Evolutionary conservation across 2,797 vertebrate genomes (phyloP).

Genomic region (Falco naumanni): DNA sequence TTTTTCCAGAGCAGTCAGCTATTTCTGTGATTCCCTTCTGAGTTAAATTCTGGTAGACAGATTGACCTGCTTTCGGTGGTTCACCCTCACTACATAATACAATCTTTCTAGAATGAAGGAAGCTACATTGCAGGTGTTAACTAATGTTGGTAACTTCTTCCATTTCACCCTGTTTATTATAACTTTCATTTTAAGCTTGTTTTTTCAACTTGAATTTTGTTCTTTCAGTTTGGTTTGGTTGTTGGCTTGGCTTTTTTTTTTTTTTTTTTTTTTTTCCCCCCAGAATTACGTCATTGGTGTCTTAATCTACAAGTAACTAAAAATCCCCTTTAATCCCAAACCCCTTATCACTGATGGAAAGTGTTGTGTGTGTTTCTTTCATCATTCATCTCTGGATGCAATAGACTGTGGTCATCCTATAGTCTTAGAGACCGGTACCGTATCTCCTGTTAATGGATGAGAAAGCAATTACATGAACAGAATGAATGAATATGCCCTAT

Average conservation of each 20-base stretch:
- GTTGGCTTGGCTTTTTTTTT: background rate
- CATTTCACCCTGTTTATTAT: background rate
- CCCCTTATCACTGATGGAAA: background rate
- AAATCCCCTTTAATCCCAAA: background rate
- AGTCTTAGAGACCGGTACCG: background rate
- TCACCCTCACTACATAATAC: background rate
- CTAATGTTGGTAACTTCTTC: background rate
- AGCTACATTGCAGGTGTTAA: background rate
- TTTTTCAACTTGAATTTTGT: background rate
- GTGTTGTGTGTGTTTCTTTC: background rate
- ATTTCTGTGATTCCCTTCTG: background rate
- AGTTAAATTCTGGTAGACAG: background rate
- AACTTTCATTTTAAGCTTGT: background rate
- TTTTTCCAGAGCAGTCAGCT: background rate
- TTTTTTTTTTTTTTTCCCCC: rapidly evolving
- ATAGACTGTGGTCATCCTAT: background rate
- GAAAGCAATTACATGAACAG: background rate
- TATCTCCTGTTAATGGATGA: background rate
- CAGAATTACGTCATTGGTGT: background rate
- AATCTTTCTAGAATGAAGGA: background rate
- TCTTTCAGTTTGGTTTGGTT: background rate
- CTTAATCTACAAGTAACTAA: background rate
- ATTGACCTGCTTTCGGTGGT: background rate
- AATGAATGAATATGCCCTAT: background rate
- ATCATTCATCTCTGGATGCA: background rate